Conservation (phyloP, 2,888 invertebrate species). For the Caenorhabditis doughertyi region DNA sequence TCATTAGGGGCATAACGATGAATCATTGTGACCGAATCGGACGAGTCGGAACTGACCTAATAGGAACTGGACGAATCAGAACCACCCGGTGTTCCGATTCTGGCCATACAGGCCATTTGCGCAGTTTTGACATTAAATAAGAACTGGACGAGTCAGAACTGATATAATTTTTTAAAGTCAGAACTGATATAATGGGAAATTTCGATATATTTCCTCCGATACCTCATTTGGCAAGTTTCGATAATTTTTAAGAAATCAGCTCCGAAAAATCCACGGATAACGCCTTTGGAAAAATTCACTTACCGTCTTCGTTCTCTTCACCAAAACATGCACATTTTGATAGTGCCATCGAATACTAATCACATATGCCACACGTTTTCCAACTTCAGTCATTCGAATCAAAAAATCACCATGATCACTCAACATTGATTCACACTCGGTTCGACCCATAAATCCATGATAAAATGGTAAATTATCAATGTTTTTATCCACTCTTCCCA, state of each 20-base stretch:
- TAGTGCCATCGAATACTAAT: constrained; percentile 57
- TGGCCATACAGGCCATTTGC: too few species aligned
- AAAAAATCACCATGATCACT: constrained; percentile 68
- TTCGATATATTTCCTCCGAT: too few species aligned
- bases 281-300: not conserved
- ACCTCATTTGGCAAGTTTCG: not conserved
- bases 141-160: too few species aligned
- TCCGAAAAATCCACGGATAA: too few species aligned
- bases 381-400: constrained; percentile 65
- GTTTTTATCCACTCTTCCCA: constrained; percentile 58
- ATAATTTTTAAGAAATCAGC: not conserved
- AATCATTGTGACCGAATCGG: too few species aligned
- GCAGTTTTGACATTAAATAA: too few species aligned
- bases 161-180: too few species aligned
- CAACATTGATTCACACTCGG: constrained; percentile 63
- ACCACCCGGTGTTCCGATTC: too few species aligned
- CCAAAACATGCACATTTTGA: constrained; percentile 55
- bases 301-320: constrained; percentile 67
- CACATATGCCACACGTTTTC: constrained; percentile 53
- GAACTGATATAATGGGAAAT: too few species aligned
- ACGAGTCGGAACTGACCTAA: too few species aligned
- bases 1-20: too few species aligned
- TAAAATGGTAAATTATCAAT: constrained; percentile 69
- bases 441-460: constrained; percentile 68
- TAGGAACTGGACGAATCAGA: too few species aligned